These are phyloP conservation scores for Oceanites oceanicus DNA, from an alignment of 2,113 vertebrate species.

Conservation along the genomic window DNA sequence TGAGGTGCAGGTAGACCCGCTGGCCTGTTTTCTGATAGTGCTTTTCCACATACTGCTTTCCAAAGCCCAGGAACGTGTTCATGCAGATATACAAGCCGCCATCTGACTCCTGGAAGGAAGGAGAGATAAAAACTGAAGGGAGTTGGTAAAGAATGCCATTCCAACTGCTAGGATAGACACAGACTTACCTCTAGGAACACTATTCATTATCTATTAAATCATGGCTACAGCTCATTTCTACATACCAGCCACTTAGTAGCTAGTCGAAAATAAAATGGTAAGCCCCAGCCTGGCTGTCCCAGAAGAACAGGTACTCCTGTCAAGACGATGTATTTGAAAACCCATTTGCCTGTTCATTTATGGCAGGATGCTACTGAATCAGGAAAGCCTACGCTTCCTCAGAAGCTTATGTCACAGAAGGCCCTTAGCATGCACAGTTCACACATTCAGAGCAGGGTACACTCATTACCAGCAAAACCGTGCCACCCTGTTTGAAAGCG, in stretches of 20 bases:
- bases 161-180: background rate
- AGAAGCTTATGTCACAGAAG: background rate
- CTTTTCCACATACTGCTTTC: slow-evolving; percentile 90
- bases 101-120: slow-evolving; percentile 85
- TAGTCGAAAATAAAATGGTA: background rate
- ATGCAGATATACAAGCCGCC: slow-evolving; percentile 96
- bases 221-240: background rate
- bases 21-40: slow-evolving; percentile 90
- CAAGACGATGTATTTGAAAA: background rate
- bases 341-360: background rate
- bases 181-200: background rate
- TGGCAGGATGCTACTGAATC: background rate
- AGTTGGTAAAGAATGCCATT: background rate
- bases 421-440: rapidly evolving
- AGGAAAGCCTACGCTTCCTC: background rate
- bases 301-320: background rate
- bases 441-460: background rate
- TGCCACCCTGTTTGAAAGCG: background rate
- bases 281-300: background rate
- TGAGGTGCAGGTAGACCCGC: slow-evolving; percentile 92
- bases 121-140: background rate
- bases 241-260: background rate
- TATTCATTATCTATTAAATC: background rate
- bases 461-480: background rate
- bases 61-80: slow-evolving; percentile 97